Evolutionary conservation across 2,888 invertebrate species (phyloP).

Genomic region (Calliscelio sp.): DNA sequence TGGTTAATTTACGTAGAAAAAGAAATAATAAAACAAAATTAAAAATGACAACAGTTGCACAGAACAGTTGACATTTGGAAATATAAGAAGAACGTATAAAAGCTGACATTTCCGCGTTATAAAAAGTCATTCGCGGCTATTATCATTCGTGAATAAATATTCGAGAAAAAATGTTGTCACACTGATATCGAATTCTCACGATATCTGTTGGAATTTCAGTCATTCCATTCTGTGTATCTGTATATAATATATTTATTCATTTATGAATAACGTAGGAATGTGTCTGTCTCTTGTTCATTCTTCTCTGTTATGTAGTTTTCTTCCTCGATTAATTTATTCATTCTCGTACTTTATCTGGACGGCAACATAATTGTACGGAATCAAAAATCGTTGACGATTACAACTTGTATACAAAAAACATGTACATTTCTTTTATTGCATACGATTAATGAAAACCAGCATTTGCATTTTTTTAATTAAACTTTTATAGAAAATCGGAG

Average conservation of each 20-base stretch:
- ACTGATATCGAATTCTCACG: slow-evolving; percentile 34
- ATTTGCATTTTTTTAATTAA: background rate
- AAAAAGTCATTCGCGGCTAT: background rate
- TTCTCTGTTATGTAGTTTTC: too few relatives aligned
- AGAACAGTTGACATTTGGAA: slow-evolving; percentile 40
- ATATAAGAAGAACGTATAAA: slow-evolving; percentile 19
- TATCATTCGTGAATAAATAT: background rate
- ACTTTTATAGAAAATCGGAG: too few relatives aligned
- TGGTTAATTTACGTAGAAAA: slow-evolving; percentile 53
- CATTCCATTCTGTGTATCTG: slow-evolving; percentile 8
- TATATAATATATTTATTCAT: slow-evolving; percentile 27
- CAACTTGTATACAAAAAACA: slow-evolving; percentile 55
- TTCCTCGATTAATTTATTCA: slow-evolving; percentile 6
- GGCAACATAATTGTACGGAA: slow-evolving; percentile 68
- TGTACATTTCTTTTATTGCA: slow-evolving; percentile 7
- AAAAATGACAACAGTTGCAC: background rate
- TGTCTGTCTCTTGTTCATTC: slow-evolving; percentile 17
- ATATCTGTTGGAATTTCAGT: slow-evolving; percentile 3
- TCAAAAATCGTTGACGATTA: slow-evolving; percentile 39
- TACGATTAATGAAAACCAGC: slow-evolving; percentile 34
- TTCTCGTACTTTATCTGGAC: slow-evolving; percentile 55
- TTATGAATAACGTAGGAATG: slow-evolving; percentile 48
- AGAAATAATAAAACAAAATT: slow-evolving; percentile 44
- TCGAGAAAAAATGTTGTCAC: background rate
- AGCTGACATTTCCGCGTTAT: slow-evolving; percentile 24